Evolutionary conservation across 2,113 vertebrate species (phyloP), one percentile per base, ranked within the genome.

Genomic region (Nibea coibor): DNA sequence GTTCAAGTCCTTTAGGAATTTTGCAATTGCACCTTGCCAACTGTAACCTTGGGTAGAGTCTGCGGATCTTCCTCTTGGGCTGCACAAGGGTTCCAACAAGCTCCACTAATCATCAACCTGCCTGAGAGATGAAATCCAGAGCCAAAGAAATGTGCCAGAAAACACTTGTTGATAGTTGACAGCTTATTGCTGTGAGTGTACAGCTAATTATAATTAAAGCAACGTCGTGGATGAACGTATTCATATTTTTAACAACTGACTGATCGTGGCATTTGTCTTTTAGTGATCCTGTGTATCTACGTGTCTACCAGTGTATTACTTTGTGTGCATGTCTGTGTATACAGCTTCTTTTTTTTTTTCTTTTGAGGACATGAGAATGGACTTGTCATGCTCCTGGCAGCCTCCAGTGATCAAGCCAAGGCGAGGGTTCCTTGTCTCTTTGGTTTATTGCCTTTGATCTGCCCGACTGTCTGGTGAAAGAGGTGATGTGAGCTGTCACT

Each of bases 381-480:
- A 92, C 71, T 86, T 90, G 78, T 91, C 89, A 65, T 93, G 91
- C 92, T 88, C 58, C 39, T 43, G 63, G 16, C 71, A 58, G 43
- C 51, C 77, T 87, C 67, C 53, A 24, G 63, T 70, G 83, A 79
- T 28, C n/a, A 64, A 53, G 69, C 43, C 66, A 57, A 63, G 48
- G 43, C 47, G 6, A 78, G 56, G n/a, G 16, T 62, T 53, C 54
- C 31, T 42, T 50, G n/a, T 62, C 61, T 73, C 61, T 59, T 66
- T 47, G 4, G 19, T 6, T n/a, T 51, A 42, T 53, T 72, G 11
- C 51, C 66, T 87, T 61, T 69, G 77, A 78, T 88, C 63, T 63
- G 35, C 63, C 64, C 28, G 20, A 45, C 20, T 72, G 69, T 77
- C 67, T 75, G 72, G 28, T 45, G 64, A 67, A 65, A 35, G 64